These are phyloP conservation scores for Halocynthia roretzi DNA, from an alignment of 23 tunicate species.

Conservation along the genomic window DNA sequence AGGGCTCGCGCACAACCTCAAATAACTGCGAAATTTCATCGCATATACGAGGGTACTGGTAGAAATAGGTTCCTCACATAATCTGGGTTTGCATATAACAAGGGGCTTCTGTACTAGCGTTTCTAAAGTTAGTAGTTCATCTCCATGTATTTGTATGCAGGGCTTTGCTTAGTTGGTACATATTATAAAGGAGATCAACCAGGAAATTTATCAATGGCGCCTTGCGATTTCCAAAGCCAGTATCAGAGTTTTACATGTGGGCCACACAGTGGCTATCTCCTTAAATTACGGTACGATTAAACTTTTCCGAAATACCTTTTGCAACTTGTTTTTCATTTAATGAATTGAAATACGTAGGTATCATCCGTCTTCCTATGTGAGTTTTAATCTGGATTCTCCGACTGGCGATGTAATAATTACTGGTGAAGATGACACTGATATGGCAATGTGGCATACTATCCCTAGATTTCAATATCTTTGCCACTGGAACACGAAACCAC, in stretches of 20 bases:
- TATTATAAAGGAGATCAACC: background rate
- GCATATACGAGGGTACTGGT: background rate
- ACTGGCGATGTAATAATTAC: background rate
- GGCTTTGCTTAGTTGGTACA: conserved; percentile 2
- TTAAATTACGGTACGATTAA: conserved; percentile 27
- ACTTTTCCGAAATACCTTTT: background rate
- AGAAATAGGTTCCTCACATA: background rate
- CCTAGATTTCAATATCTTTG: conserved; percentile 34
- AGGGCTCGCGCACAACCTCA: too few relatives aligned
- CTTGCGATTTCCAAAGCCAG: conserved; percentile 18
- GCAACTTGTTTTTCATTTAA: background rate
- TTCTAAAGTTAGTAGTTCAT: background rate
- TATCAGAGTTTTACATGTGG: conserved; percentile 67
- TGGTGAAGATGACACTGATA: background rate
- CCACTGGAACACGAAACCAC: conserved; percentile 73
- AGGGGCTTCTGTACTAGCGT: background rate
- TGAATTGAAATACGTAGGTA: background rate
- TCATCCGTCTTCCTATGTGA: background rate
- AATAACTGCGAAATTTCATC: too few relatives aligned
- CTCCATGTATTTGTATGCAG: background rate
- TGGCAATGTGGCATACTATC: conserved; percentile 55
- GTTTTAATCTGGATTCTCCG: background rate
- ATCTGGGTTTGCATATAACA: background rate
- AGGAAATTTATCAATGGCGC: conserved; percentile 24
- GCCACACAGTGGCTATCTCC: conserved; percentile 51